These are phyloP conservation scores for Gila robusta DNA, from an alignment of 2,797 vertebrate species.

Conservation along the genomic window DNA sequence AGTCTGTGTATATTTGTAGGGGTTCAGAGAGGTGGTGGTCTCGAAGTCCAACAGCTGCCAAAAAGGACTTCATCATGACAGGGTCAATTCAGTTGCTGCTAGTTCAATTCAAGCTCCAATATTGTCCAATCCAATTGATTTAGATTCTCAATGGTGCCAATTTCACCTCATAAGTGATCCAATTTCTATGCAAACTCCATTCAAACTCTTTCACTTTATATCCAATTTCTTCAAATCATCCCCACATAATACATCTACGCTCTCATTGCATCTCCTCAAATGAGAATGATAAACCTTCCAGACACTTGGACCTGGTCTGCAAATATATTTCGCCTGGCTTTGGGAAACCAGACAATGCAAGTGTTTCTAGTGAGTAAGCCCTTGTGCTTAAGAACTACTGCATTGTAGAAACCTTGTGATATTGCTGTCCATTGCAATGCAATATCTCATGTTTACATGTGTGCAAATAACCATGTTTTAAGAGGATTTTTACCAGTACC, in stretches of 20 bases:
- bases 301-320: neutral
- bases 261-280: conserved; percentile 40
- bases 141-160: conserved; percentile 67
- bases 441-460: neutral
- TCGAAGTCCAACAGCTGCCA: conserved; percentile 37
- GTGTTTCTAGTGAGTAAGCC: neutral
- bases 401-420: neutral
- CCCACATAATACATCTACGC: conserved; percentile 62
- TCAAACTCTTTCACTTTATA: conserved; percentile 73
- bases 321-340: conserved; percentile 18
- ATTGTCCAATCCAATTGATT: conserved; percentile 71
- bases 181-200: conserved; percentile 74
- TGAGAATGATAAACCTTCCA: conserved; percentile 52
- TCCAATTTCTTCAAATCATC: conserved; percentile 59
- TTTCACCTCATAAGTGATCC: conserved; percentile 59
- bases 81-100: conserved; percentile 64
- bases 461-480: neutral
- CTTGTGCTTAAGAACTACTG: neutral
- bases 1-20: conserved; percentile 6
- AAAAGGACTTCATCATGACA: conserved; percentile 53
- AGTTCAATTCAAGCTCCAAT: conserved; percentile 65
- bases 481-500: neutral
- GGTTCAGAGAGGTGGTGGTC: conserved; percentile 5
- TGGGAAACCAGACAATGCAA: conserved; percentile 16
- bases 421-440: neutral